phyloP scores from a whole-genome alignment of 2,888 invertebrate genomes.

The Perdita meconis region DNA sequence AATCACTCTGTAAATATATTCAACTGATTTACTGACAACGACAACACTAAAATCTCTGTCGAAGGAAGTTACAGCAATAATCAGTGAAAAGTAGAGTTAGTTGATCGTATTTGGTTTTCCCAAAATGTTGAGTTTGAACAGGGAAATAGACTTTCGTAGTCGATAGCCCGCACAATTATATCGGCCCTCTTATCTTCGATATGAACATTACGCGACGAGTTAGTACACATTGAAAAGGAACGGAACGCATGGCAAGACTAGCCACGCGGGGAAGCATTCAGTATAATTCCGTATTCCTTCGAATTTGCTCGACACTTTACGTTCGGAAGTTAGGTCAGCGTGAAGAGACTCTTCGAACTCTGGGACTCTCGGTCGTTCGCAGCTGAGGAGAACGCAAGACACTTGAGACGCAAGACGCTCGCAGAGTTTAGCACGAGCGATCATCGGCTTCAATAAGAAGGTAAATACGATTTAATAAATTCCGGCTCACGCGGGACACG shows the following conservation, averaged over 20 bases:
- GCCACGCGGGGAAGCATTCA: constrained; percentile 2
- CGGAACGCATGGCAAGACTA: not conserved
- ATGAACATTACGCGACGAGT: constrained; percentile 24
- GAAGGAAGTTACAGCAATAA: not conserved
- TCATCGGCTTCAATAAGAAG: constrained; percentile 6
- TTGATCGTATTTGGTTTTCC: constrained; percentile 29
- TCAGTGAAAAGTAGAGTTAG: not conserved
- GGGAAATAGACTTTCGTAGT: constrained; percentile 2
- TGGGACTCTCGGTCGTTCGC: not conserved
- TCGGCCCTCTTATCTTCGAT: constrained; percentile 56
- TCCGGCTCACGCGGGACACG: not conserved
- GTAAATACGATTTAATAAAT: constrained; percentile 10
- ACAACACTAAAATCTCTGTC: not conserved
- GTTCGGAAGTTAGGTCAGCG: not conserved
- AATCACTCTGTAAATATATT: not conserved
- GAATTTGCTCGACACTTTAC: constrained; percentile 10
- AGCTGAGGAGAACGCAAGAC: not conserved
- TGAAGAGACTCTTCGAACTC: not conserved
- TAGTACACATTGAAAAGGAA: not conserved
- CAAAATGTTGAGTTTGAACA: constrained; percentile 9
- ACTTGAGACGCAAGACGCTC: not conserved
- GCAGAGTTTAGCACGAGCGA: not conserved
- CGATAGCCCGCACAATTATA: constrained; percentile 41
- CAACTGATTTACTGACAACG: not conserved
- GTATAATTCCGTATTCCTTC: constrained; percentile 14